A percentile compares a stretch with the other conserved stretches of the same genome.
Conservation (phyloP, 1,140 invertebrate species). For the Trichoplusia ni region DNA sequence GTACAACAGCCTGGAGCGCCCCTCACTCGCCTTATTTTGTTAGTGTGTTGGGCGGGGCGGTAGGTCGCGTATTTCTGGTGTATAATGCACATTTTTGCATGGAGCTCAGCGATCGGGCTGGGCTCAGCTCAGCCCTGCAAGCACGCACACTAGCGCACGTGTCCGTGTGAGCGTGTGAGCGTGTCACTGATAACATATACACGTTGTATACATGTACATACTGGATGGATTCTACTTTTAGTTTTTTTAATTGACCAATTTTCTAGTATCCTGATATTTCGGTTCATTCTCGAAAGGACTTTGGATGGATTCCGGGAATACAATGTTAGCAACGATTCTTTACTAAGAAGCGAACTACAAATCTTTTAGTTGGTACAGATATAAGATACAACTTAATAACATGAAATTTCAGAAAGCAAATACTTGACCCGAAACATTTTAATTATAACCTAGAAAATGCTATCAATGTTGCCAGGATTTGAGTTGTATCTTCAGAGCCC, state of each 20-base stretch:
- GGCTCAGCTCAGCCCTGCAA: slow-evolving; percentile 64
- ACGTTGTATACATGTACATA: slow-evolving; percentile 30
- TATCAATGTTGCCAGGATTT: no score
- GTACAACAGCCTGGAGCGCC: slow-evolving; percentile 46
- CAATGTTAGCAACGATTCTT: no score
- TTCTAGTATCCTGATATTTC: slow-evolving; percentile 2
- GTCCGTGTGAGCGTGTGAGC: slow-evolving; percentile 23
- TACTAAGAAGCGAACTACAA: no score
- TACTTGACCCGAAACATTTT: no score
- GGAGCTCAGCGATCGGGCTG: slow-evolving; percentile 67
- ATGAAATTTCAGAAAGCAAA: no score
- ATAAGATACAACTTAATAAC: no score
- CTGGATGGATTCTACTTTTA: slow-evolving; percentile 27
- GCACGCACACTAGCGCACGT: slow-evolving; percentile 52
- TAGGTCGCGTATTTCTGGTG: slow-evolving; percentile 65
- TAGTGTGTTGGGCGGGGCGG: slow-evolving; percentile 43
- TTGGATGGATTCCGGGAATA: no score
- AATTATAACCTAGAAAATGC: no score
- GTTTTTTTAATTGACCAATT: slow-evolving; percentile 24
- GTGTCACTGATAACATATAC: slow-evolving; percentile 32
- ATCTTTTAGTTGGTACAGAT: no score
- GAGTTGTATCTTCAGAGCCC: no score
- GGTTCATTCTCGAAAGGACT: no score
- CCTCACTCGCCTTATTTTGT: slow-evolving; percentile 54
- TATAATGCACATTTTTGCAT: slow-evolving; percentile 78